Conservation (phyloP, 1,140 invertebrate species). For the Protaetia brevitarsis region DNA sequence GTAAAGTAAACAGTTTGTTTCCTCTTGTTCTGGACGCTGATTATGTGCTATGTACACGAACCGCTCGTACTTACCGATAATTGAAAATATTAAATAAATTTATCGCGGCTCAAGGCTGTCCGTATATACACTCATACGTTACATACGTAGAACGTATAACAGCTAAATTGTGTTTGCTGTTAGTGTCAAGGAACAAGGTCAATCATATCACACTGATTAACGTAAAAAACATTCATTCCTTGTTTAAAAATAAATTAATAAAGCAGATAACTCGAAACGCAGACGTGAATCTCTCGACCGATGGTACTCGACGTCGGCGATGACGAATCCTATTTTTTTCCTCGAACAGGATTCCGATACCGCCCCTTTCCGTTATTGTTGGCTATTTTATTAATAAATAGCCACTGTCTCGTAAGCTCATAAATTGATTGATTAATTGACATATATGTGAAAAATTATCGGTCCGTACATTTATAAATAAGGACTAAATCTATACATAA, state of each 20-base stretch:
- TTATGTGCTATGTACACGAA: not conserved
- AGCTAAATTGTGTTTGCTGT: conserved; percentile 9
- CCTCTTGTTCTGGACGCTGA: not conserved
- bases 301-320: not conserved
- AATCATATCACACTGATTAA: conserved; percentile 20
- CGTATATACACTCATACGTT: not conserved
- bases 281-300: conserved; percentile 1
- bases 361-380: not conserved
- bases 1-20: not conserved
- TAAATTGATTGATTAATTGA: too few species aligned
- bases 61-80: conserved; percentile 1
- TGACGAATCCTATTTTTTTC: not conserved
- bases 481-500: too few species aligned
- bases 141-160: not conserved
- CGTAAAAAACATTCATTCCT: conserved; percentile 21
- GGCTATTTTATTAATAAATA: too few species aligned
- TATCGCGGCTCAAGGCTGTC: conserved; percentile 1
- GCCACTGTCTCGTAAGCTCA: too few species aligned
- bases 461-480: too few species aligned
- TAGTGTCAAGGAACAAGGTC: conserved; percentile 23
- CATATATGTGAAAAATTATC: too few species aligned
- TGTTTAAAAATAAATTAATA: conserved; percentile 22
- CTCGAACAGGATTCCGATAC: not conserved
- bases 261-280: not conserved
- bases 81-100: conserved; percentile 18